phyloP scores from a whole-genome alignment of 2,113 vertebrate genomes.

The Sorex araneus region DNA sequence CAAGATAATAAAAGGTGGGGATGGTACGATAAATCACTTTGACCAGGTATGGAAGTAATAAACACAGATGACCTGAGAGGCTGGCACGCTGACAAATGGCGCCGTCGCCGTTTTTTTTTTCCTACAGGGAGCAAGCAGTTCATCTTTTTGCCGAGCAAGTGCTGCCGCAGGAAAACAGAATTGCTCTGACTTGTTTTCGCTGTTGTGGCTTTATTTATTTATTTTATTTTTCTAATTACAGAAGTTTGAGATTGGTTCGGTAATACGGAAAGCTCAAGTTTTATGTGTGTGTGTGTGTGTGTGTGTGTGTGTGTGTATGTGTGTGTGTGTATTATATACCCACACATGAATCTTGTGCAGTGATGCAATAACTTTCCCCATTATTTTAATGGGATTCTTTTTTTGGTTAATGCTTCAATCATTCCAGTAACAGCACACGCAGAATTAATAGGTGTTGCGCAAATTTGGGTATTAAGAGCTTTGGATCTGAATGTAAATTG shows the following conservation, averaged over 20 bases:
- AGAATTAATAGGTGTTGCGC: slow-evolving; percentile 25
- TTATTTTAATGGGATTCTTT: slow-evolving; percentile 52
- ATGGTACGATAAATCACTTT: slow-evolving; percentile 83
- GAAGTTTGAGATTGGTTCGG: slow-evolving; percentile 5
- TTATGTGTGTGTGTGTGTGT: not conserved
- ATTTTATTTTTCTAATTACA: not conserved
- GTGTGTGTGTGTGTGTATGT: not conserved
- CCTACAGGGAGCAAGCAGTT: slow-evolving; percentile 43
- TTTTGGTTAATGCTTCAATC: slow-evolving; percentile 19
- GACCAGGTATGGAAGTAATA: slow-evolving; percentile 83
- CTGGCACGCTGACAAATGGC: slow-evolving; percentile 67
- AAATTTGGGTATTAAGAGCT: slow-evolving; percentile 20
- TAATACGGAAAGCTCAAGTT: slow-evolving; percentile 25
- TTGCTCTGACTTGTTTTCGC: not conserved
- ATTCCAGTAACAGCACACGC: slow-evolving; percentile 54
- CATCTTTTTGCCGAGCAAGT: slow-evolving; percentile 48
- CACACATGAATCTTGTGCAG: not conserved
- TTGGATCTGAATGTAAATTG: slow-evolving; percentile 48
- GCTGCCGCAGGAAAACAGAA: slow-evolving; percentile 27
- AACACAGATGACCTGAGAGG: slow-evolving; percentile 80
- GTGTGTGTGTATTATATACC: too few relatives aligned
- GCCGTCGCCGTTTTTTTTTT: slow-evolving; percentile 62
- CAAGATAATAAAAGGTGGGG: slow-evolving; percentile 85
- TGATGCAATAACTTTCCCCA: slow-evolving; percentile 31
- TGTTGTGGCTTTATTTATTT: not conserved